These are phyloP conservation scores for Rhinolophus sinicus DNA, from an alignment of 2,113 vertebrate species.

Conservation along the genomic window DNA sequence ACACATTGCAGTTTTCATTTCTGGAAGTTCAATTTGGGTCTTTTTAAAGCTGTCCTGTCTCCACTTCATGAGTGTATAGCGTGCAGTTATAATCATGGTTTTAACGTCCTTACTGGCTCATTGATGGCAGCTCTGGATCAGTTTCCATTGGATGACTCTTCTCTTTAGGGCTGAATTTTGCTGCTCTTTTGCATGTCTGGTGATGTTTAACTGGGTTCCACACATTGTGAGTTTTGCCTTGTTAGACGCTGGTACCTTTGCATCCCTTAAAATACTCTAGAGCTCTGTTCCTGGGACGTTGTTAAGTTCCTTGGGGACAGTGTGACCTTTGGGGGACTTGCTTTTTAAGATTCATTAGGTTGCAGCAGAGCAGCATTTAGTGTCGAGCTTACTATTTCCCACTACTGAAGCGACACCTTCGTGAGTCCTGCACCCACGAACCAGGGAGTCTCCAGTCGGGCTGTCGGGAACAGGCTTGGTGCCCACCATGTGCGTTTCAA, in stretches of 20 bases:
- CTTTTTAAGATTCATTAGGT: not conserved
- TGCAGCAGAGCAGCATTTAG: not conserved
- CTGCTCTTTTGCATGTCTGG: not conserved
- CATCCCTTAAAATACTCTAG: not conserved
- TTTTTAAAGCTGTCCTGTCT: not conserved
- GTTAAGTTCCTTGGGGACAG: not conserved
- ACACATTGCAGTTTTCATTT: accelerated
- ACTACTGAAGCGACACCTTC: not conserved
- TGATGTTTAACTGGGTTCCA: not conserved
- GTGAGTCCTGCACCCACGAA: accelerated
- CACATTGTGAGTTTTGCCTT: not conserved
- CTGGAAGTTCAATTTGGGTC: not conserved
- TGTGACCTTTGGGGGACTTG: not conserved
- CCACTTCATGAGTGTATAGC: too few species aligned
- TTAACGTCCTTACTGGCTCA: not conserved
- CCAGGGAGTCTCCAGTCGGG: accelerated
- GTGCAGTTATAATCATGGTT: not conserved
- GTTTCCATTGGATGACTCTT: not conserved
- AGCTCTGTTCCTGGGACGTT: not conserved
- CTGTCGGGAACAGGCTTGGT: not conserved
- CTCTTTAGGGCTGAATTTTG: not conserved
- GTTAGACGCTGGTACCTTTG: not conserved
- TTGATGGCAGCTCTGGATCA: not conserved
- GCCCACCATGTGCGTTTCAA: too few species aligned
- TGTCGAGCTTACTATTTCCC: accelerated